These are phyloP conservation scores for Nothobranchius furzeri DNA, from an alignment of 2,113 vertebrate species.

Conservation along the genomic window DNA sequence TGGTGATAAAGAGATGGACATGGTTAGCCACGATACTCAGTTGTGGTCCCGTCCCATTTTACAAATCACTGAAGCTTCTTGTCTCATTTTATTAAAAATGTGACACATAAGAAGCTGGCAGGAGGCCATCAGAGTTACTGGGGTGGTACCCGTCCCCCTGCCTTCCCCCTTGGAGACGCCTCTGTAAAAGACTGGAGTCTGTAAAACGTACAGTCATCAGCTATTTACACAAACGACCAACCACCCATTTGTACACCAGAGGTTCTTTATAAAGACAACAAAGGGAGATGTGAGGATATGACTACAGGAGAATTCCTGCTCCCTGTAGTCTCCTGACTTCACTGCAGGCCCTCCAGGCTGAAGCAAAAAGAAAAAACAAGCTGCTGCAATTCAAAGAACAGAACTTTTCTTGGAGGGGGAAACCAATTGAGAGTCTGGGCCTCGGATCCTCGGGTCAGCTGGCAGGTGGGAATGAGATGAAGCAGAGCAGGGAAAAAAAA, in stretches of 20 bases:
- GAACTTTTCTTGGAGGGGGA: conserved; percentile 73
- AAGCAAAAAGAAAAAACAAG: conserved; percentile 25
- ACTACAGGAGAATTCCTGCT: conserved; percentile 60
- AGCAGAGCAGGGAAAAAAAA: conserved; percentile 45
- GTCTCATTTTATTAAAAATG: no score
- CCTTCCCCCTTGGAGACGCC: no score
- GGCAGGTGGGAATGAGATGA: conserved; percentile 82
- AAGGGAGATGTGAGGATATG: conserved; percentile 52
- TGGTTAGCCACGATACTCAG: no score
- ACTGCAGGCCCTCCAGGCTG: conserved; percentile 68
- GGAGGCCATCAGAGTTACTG: no score
- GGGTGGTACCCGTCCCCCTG: no score
- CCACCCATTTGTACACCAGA: conserved; percentile 34
- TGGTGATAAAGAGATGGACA: no score
- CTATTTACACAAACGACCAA: conserved; percentile 32
- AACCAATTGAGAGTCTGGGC: conserved; percentile 76
- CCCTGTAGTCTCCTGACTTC: conserved; percentile 50
- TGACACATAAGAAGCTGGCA: no score
- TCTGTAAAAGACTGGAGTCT: no score
- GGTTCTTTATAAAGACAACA: conserved; percentile 62
- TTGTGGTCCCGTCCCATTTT: conserved; percentile 1
- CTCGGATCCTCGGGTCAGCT: conserved; percentile 71
- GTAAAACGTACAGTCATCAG: conserved; percentile 35
- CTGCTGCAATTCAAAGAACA: conserved; percentile 70
- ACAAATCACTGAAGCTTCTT: no score